Evolutionary conservation across 2,113 vertebrate species (phyloP).

Genomic region (Macrotus californicus): DNA sequence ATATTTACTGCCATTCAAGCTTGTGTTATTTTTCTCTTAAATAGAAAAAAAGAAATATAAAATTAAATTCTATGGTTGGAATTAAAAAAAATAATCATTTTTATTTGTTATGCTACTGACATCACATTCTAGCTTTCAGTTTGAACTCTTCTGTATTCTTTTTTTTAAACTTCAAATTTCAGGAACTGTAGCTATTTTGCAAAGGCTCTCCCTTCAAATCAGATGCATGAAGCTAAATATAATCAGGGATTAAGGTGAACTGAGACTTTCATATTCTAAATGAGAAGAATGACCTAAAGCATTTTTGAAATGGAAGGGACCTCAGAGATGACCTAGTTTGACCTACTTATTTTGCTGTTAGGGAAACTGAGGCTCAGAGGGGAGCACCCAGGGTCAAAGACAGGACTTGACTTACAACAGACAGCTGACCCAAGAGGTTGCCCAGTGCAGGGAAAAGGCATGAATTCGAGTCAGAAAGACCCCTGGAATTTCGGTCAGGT

Average conservation of each 20-base stretch:
- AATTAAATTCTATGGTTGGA: slow-evolving; percentile 59
- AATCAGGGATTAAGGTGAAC: neutral
- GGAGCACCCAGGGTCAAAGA: neutral
- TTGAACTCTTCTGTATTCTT: neutral
- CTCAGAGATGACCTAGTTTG: neutral
- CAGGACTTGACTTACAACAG: neutral
- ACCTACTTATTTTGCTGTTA: neutral
- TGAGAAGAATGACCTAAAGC: neutral
- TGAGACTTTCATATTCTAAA: neutral
- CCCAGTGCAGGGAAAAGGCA: neutral
- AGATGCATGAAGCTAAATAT: neutral
- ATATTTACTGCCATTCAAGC: slow-evolving; percentile 86
- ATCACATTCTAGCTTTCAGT: neutral
- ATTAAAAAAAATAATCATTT: slow-evolving; percentile 46
- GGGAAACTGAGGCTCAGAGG: neutral
- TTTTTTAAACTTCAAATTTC: neutral
- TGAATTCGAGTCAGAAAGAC: neutral
- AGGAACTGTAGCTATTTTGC: neutral
- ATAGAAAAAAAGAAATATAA: slow-evolving; percentile 77
- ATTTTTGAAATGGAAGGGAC: neutral
- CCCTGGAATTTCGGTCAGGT: neutral
- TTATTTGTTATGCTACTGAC: neutral
- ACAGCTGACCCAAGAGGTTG: neutral
- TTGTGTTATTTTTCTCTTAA: slow-evolving; percentile 70
- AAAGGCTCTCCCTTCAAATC: slow-evolving; percentile 12